Evolutionary conservation across 2,888 invertebrate species (phyloP).

Genomic region (Athetis lepigone): DNA sequence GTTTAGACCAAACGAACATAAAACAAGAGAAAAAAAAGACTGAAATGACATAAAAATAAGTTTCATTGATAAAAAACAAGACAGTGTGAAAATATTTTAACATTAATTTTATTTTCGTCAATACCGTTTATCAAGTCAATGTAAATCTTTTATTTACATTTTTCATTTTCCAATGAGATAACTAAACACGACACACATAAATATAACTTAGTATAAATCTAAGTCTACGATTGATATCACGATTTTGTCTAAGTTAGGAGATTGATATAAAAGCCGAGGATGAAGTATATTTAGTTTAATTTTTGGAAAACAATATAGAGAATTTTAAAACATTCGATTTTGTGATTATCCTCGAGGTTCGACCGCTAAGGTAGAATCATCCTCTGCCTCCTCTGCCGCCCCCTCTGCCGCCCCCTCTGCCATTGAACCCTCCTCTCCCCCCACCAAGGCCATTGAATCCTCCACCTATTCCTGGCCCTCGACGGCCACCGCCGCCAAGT

Average conservation of each 20-base stretch:
- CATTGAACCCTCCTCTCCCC: conserved; percentile 51
- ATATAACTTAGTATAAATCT: no score
- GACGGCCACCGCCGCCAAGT: conserved; percentile 39
- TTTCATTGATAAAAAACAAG: neutral
- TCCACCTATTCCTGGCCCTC: conserved; percentile 57
- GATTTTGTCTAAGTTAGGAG: neutral
- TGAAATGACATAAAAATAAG: neutral
- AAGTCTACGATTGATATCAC: neutral
- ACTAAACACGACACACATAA: neutral
- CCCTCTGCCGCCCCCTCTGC: conserved; percentile 1
- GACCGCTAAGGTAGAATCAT: neutral
- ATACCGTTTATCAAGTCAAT: neutral
- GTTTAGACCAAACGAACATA: no score
- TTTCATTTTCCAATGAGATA: neutral
- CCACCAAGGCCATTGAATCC: conserved; percentile 63
- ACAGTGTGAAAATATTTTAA: neutral
- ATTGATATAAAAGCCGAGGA: neutral
- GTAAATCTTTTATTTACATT: neutral
- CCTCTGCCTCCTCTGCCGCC: neutral
- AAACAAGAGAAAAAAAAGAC: no score
- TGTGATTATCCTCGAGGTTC: neutral
- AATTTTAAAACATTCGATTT: neutral
- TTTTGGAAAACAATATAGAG: neutral
- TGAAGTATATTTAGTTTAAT: neutral
- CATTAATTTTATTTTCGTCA: neutral